Percentiles rank a stretch among this genome's conserved stretches.
These are phyloP conservation scores for Zoanthus gigantus DNA, from an alignment of 92 coral and sea anemone genomes.

Conservation along the genomic window DNA sequence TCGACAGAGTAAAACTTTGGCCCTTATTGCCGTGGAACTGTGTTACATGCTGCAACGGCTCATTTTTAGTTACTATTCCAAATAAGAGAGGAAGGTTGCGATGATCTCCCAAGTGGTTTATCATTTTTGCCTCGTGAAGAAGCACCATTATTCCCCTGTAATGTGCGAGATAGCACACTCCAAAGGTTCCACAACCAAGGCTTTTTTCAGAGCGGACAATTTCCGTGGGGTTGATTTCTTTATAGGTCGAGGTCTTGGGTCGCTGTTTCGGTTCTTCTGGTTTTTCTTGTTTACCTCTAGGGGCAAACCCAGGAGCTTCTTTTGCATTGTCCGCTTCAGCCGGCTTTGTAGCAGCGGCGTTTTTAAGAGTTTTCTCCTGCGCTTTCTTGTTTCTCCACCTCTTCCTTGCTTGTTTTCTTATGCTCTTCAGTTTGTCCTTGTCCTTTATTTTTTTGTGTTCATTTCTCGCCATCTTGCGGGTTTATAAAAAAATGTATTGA, in stretches of 20 bases:
- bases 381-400: slow-evolving; percentile 56
- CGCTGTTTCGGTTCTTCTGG: neutral
- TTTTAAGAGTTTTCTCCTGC: slow-evolving; percentile 28
- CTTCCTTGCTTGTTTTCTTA: slow-evolving; percentile 24
- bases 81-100: neutral
- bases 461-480: slow-evolving; percentile 43
- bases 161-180: neutral
- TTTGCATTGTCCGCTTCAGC: neutral
- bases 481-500: neutral
- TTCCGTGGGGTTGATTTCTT: neutral
- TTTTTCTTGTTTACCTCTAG: neutral
- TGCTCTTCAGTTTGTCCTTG: slow-evolving; percentile 11
- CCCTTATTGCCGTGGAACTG: neutral
- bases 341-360: slow-evolving; percentile 10
- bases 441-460: slow-evolving; percentile 20
- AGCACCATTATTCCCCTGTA: neutral
- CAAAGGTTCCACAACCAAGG: neutral
- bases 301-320: neutral
- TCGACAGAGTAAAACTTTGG: neutral
- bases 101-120: neutral
- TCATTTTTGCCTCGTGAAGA: neutral
- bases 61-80: neutral
- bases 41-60: neutral
- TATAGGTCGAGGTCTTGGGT: neutral
- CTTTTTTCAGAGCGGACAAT: neutral